These are phyloP conservation scores for Dexiosoma caninum DNA, from an alignment of 2,888 invertebrate species.

Conservation along the genomic window DNA sequence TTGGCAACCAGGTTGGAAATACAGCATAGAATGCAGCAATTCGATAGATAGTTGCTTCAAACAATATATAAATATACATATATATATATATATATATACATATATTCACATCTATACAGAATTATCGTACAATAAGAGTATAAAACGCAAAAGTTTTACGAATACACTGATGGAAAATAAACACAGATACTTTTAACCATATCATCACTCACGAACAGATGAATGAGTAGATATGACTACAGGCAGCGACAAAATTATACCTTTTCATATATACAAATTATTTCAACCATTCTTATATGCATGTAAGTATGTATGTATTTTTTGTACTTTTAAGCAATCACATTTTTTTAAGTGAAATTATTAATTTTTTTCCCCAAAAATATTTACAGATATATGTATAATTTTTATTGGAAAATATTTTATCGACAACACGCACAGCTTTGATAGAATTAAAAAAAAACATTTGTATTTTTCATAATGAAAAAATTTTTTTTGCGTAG, in stretches of 20 bases:
- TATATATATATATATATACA: conserved; percentile 1
- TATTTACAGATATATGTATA: not conserved
- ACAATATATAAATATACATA: conserved; percentile 32
- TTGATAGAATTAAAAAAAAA: conserved; percentile 27
- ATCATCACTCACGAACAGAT: conserved; percentile 29
- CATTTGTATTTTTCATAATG: conserved; percentile 6
- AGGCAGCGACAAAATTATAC: conserved; percentile 51
- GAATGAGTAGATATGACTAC: conserved; percentile 49
- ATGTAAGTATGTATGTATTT: not conserved
- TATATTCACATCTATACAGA: conserved; percentile 35
- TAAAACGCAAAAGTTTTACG: conserved; percentile 44
- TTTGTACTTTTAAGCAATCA: conserved; percentile 26
- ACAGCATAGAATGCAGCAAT: conserved; percentile 47
- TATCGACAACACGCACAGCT: not conserved
- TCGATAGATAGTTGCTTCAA: conserved; percentile 55
- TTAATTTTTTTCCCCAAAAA: conserved; percentile 8
- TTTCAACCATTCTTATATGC: conserved; percentile 18
- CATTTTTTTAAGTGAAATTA: conserved; percentile 25
- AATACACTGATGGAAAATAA: conserved; percentile 10
- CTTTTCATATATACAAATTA: conserved; percentile 40
- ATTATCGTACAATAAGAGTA: conserved; percentile 19
- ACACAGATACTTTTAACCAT: conserved; percentile 22
- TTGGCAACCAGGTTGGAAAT: conserved; percentile 51
- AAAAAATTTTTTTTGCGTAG: conserved; percentile 74
- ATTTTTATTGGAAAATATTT: not conserved